A percentile compares a stretch with the other conserved stretches of the same genome.
Evolutionary conservation across 2,113 vertebrate genomes (phyloP).

Genomic region (Lycaon pictus): DNA sequence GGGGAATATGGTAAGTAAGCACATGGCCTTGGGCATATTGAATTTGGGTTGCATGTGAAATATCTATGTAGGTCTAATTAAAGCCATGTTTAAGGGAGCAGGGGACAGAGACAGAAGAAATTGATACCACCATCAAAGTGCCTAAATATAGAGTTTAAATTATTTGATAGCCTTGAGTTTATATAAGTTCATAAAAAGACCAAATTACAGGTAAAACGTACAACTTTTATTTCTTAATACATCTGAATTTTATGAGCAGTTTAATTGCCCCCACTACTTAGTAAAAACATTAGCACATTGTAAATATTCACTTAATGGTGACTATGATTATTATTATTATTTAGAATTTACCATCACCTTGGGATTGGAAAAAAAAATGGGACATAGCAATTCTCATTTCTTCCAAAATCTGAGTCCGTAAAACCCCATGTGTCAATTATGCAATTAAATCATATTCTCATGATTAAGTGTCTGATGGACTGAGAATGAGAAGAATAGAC

Average conservation of each 20-base stretch:
- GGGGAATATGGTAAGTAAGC: too few relatives aligned
- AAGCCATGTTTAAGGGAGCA: background rate
- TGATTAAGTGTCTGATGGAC: background rate
- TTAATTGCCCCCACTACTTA: background rate
- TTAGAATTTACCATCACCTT: background rate
- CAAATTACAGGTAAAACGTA: background rate
- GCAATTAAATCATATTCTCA: background rate
- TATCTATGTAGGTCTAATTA: background rate
- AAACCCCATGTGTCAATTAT: background rate
- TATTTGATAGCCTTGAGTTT: background rate
- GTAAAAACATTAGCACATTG: background rate
- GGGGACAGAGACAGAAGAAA: background rate
- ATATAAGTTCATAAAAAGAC: background rate
- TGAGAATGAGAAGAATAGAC: background rate
- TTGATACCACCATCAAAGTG: background rate
- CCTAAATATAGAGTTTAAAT: background rate
- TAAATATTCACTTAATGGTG: background rate
- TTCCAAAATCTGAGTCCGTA: background rate
- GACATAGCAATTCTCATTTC: background rate
- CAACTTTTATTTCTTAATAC: background rate
- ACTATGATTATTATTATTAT: background rate
- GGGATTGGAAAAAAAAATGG: background rate
- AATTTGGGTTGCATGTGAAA: background rate
- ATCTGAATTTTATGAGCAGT: background rate
- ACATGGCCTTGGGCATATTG: too few relatives aligned